Base-by-base conservation (phyloP, 2,113 vertebrate genomes). In the Cyprinodon tularosa region DNA sequence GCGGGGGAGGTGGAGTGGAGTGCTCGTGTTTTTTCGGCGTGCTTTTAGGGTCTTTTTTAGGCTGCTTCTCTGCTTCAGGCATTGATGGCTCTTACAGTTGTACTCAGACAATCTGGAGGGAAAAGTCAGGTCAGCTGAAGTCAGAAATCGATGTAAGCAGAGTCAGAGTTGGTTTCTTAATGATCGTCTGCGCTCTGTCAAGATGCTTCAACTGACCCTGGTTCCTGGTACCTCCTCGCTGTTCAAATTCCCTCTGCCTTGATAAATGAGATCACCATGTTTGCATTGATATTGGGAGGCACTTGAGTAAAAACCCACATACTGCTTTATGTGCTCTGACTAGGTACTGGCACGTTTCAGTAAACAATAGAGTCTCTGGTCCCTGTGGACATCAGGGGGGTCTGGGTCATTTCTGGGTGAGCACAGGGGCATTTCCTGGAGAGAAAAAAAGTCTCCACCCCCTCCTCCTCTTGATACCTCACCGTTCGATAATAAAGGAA, bases 81-180 rank as follows among this genome's bases (percentile, higher is more conserved):
- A 60, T 40, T 61, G 72, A 80, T 65, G 80, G 79, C 74, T 85
- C 86, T 87, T 86, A 74, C 68, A 73, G 71, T 88, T 72, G 78
- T 75, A 77, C 62, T 89, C 74, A 0, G 17, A 64, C 45, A 53
- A 72, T 65, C 76, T 29, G 37, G 14, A 85, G 80, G 88, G 86
- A 84, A 89, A 88, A 85, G 74, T 86, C 70, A 6, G 74, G 44
- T 66, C 53, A 17, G 68, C 72, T 72, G 22, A 87, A 89, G 79
- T 77, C 66, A 68, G 77, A 81, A 87, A 90, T 92, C 89, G 76
- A 89, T 90, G 87, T 59, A 37, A 80, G 82, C 74, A 74, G 78
- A 85, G 86, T 82, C 64, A 47, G 81, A 20, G 72, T 71, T 76
- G 78, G 80, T 79, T 79, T 85, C 66, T 72, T 72, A 81, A 72